Evolutionary conservation across 2,888 invertebrate genomes (phyloP).

Genomic region (Tetranychus piercei): DNA sequence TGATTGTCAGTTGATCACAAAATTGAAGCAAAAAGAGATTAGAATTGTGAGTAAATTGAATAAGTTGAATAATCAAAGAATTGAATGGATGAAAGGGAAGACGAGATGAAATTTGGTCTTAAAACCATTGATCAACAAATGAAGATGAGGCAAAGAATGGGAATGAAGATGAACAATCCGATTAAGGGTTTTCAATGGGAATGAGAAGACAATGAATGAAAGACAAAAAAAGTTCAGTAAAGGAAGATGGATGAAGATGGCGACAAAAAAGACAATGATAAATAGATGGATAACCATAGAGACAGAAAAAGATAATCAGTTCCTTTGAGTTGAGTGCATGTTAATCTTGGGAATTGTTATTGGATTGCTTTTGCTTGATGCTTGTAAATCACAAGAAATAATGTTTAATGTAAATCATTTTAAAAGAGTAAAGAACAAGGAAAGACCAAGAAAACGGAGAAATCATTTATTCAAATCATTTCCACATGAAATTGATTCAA

Average conservation of each 20-base stretch:
- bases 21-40: no score
- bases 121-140: not conserved
- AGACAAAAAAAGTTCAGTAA: not conserved
- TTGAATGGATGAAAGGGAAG: not conserved
- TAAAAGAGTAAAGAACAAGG: no score
- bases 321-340: no score
- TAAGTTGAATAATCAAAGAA: not conserved
- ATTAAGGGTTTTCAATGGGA: not conserved
- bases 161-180: not conserved
- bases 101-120: no score
- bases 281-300: not conserved
- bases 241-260: not conserved
- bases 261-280: not conserved
- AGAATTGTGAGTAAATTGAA: not conserved
- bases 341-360: no score
- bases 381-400: no score
- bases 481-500: no score
- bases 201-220: not conserved
- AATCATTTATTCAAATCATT: no score
- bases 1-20: not conserved
- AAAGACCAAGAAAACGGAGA: no score
- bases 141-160: not conserved
- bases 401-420: no score
- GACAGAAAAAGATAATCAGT: not conserved
- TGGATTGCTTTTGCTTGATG: no score